A percentile compares a stretch with the other conserved stretches of the same genome.
These are phyloP conservation scores for Axea sp. DNA, from an alignment of 2,888 invertebrate species.

Conservation along the genomic window DNA sequence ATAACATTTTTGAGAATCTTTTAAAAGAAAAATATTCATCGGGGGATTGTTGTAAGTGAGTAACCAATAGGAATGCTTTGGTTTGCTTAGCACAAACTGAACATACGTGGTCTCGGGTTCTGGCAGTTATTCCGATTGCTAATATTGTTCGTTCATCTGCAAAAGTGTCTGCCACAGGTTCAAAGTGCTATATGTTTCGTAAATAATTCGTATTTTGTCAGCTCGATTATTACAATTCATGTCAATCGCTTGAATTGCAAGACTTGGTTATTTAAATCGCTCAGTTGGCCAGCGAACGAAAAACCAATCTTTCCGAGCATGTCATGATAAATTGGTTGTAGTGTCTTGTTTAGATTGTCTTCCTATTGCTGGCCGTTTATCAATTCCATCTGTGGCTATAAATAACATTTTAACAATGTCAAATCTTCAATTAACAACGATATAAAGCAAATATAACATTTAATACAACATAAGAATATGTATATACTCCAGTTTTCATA, in stretches of 20 bases:
- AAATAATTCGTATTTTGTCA: conserved; percentile 52
- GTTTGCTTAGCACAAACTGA: conserved; percentile 38
- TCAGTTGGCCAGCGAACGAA: conserved; percentile 23
- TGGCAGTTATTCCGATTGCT: conserved; percentile 46
- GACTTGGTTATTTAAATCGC: conserved; percentile 38
- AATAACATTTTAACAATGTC: conserved; percentile 66
- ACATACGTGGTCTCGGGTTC: conserved; percentile 46
- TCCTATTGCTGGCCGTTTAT: conserved; percentile 64
- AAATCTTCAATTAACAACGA: conserved; percentile 58
- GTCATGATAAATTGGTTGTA: conserved; percentile 31
- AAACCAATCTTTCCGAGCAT: conserved; percentile 18
- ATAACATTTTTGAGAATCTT: too few relatives aligned
- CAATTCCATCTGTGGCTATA: conserved; percentile 77
- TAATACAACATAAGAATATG: conserved; percentile 51
- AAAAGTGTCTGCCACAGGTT: conserved; percentile 47
- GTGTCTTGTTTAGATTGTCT: conserved; percentile 57
- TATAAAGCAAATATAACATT: conserved; percentile 44
- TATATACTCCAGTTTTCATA: conserved; percentile 12
- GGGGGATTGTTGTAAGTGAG: conserved; percentile 31
- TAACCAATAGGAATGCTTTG: too few relatives aligned
- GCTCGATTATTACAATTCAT: conserved; percentile 61
- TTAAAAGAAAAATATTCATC: conserved; percentile 13
- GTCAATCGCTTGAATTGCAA: conserved; percentile 22
- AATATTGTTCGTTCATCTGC: conserved; percentile 36
- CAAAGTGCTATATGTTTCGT: conserved; percentile 38